phyloP scores from a whole-genome alignment of 2,113 vertebrate genomes.

The Gracilinanus agilis region DNA sequence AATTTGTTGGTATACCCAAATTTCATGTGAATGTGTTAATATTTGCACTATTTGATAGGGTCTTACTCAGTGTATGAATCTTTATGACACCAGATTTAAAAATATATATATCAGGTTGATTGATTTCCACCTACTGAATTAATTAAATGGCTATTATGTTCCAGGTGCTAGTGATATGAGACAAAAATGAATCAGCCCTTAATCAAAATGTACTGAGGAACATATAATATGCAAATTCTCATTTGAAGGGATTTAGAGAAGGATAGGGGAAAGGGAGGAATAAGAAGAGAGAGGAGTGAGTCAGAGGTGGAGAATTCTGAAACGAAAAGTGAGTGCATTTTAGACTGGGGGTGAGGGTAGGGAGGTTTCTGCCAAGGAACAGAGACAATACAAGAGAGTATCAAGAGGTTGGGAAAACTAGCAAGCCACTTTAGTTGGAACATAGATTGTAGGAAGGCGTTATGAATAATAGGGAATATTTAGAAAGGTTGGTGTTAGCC shows the following conservation, averaged over 20 bases:
- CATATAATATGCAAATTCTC: not conserved
- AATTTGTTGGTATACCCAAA: not conserved
- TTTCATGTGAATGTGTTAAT: slow-evolving; percentile 25
- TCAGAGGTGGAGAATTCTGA: not conserved
- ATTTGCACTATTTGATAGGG: not conserved
- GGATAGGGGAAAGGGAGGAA: not conserved
- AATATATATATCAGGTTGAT: slow-evolving; percentile 12
- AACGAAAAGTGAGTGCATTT: not conserved
- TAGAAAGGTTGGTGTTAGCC: not conserved
- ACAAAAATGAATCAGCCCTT: not conserved
- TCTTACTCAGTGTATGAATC: slow-evolving; percentile 43
- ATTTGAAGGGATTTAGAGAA: not conserved
- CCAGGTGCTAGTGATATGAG: not conserved
- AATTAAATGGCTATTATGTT: not conserved
- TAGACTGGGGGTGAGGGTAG: not conserved
- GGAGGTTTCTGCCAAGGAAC: not conserved
- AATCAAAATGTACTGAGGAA: not conserved
- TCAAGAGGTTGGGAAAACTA: not conserved
- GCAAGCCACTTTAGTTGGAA: not conserved
- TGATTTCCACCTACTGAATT: not conserved
- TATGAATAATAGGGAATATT: not conserved
- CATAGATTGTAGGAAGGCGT: not conserved
- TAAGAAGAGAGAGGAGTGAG: not conserved
- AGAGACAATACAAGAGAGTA: not conserved
- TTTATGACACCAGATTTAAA: slow-evolving; percentile 25